phyloP scores from a whole-genome alignment of 2,113 vertebrate genomes.

The Bujurquina vittata region DNA sequence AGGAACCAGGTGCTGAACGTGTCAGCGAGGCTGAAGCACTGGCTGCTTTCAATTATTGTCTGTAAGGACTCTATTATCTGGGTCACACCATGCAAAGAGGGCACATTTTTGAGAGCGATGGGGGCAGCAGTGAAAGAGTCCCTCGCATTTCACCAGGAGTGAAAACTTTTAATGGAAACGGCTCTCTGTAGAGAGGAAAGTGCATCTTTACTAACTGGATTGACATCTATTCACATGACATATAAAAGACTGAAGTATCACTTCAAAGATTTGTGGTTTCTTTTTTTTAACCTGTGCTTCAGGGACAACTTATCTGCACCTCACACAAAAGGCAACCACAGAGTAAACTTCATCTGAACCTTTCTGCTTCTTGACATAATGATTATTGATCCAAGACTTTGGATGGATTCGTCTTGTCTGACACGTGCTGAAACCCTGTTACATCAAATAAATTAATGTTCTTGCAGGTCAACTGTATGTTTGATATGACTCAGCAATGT shows the following conservation, averaged over 20 bases:
- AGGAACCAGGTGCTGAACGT: conserved; percentile 70
- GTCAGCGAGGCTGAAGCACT: conserved; percentile 19
- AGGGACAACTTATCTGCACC: not conserved
- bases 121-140: conserved; percentile 37
- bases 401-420: not conserved
- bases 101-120: conserved; percentile 53
- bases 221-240: conserved; percentile 6
- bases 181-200: not conserved
- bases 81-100: conserved; percentile 66
- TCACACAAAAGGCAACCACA: not conserved
- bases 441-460: not conserved
- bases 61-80: conserved; percentile 67
- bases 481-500: conserved; percentile 37
- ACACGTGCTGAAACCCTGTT: not conserved
- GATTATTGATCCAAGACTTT: not conserved
- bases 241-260: not conserved
- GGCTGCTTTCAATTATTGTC: conserved; percentile 71
- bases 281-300: not conserved
- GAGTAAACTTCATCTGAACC: not conserved
- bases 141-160: conserved; percentile 31
- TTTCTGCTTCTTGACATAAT: not conserved
- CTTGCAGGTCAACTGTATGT: not conserved
- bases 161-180: conserved; percentile 7
- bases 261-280: not conserved
- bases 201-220: conserved; percentile 2